Base-by-base conservation (phyloP, 2,113 vertebrate genomes). In the Orthonyx spaldingii region DNA sequence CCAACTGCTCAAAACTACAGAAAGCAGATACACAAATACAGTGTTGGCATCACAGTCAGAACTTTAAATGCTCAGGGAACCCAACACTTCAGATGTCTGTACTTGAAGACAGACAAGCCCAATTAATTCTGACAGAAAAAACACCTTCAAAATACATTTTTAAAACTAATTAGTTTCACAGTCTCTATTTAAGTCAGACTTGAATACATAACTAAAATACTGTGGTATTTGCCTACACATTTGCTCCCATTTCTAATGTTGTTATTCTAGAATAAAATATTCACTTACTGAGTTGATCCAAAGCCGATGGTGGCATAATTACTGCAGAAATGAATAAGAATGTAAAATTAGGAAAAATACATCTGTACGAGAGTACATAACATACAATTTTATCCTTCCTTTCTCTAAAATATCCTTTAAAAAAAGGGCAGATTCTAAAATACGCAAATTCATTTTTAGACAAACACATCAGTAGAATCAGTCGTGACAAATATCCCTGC, bases 221-320 rank as follows among this genome's bases (percentile, higher is more conserved):
- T 7, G 7, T 16, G 4, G 12, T 30, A 47, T 69, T 64, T 70
- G 23, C 32, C 71, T 52, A 56, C 1, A 4, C 14, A 10, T n/a
- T 74, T 56, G 15, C 10, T 93, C 4, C 4, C 33, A 39, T 70
- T 81, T 88, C 32, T 74, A 30, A 52, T 32, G 4, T 11, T 76
- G 7, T 28, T 80, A 70, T 28, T 56, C 22, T 92, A 47, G 64
- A 79, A 91, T 28, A 82, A 79, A 70, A 78, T 28, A 56, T 79
- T 37, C 39, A 99, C 99, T 99, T 98, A 99, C 99, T 99, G 95
- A 99, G 99, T 92, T 99, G 99, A 98, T 99, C 99, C 55, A 99
- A 98, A 84, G 99, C 99, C 2, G 99, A 99, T 6, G 99, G 99
- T 4, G 99, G 99, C 99, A 99, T 99, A 93, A 99, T 99, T 86